These are phyloP conservation scores for Aix galericulata DNA, from an alignment of 2,113 vertebrate species.

Conservation along the genomic window DNA sequence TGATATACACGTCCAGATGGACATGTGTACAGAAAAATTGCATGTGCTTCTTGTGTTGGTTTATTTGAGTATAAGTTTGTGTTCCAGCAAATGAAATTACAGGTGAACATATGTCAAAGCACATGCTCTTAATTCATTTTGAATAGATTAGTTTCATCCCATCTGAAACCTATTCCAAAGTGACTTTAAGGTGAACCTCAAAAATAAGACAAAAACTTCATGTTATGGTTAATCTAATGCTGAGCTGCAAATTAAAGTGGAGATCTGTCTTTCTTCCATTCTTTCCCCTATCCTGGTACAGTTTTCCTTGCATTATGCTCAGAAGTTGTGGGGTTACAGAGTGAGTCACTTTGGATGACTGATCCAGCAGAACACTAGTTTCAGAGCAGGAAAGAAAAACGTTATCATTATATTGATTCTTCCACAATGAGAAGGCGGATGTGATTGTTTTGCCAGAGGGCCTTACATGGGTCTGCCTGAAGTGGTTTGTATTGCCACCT, in stretches of 20 bases:
- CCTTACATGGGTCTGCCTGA: neutral
- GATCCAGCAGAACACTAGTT: neutral
- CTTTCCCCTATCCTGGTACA: neutral
- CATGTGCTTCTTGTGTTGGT: neutral
- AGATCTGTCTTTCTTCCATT: neutral
- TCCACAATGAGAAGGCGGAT: neutral
- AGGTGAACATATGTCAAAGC: neutral
- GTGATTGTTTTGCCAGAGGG: neutral
- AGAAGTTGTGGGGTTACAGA: neutral
- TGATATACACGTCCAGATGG: accelerated
- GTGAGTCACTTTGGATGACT: neutral
- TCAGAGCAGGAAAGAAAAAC: neutral
- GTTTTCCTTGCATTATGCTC: neutral
- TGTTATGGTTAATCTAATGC: neutral
- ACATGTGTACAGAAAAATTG: accelerated
- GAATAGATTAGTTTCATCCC: neutral
- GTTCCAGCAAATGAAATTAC: neutral
- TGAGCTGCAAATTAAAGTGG: neutral
- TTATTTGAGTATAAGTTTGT: neutral
- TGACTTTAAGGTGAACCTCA: neutral
- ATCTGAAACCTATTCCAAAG: neutral
- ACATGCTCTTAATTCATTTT: neutral
- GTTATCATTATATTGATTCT: neutral
- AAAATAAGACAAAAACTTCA: neutral
- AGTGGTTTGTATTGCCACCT: neutral